Base-by-base conservation (phyloP, 2,113 vertebrate species). In the Lota lota region DNA sequence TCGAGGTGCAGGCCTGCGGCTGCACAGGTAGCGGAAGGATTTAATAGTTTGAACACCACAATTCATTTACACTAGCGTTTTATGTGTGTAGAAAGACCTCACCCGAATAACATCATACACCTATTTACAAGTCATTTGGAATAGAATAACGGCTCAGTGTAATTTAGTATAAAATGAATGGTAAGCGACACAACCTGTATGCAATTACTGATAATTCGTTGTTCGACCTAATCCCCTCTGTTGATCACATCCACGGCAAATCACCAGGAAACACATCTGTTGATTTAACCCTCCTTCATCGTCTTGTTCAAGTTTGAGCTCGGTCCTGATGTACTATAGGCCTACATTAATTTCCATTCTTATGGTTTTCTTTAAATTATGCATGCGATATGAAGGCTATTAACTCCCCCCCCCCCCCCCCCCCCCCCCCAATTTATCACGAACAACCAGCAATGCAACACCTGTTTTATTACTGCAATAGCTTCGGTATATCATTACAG, bases 381-480 rank as follows among this genome's bases (percentile, higher is more conserved):
- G 40, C 40, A 47, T 6, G 36, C 36, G 6, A 40, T 40, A 5
- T 40, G 36, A 63, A 65, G 62, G 73, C 63, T 73, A 61, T 51
- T 63, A 21, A 70, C 56, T 74, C 8, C 40, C 8, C 40, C 5
- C 40, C 7, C 7, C 5, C 7, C 12, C 10, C 40, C 40, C 12
- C 10, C 8, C 8, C 12, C 40, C 10, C 1, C 8, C n/a, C n/a
- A n/a, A 71, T 76, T 57, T 71, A 69, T 63, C 61, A 59, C 20
- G 33, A 67, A 72, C 83, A 67, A 12, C 47, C 17, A 57, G 76
- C 68, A 21, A 69, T 71, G 78, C 83, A 85, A 79, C 86, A 87
- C 85, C 85, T 88, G 84, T 86, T 85, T 86, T 77, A 77, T 82
- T 84, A 83, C 79, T 61, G 70, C 67, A 56, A 76, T 83, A 79